Conservation (phyloP, 2,888 invertebrate species). For the Macrophya annulata region DNA sequence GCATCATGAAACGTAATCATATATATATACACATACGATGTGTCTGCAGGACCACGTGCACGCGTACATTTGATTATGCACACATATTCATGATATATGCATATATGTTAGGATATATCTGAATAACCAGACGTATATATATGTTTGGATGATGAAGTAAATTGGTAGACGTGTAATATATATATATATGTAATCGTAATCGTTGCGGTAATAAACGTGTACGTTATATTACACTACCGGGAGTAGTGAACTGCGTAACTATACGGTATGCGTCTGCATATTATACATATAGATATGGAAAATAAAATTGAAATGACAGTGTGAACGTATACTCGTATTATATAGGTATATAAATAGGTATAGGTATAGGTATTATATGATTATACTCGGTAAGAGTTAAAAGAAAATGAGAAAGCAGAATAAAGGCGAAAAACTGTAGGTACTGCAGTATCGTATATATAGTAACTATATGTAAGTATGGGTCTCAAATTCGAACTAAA, state of each 20-base stretch:
- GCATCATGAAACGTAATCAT: neutral
- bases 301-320: neutral
- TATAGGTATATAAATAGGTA: no score
- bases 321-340: neutral
- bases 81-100: neutral
- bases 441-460: no score
- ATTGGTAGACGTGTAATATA: slow-evolving; percentile 6
- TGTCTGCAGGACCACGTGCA: neutral
- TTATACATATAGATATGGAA: neutral
- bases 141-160: neutral
- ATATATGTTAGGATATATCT: neutral
- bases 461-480: no score
- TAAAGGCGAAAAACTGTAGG: no score
- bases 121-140: neutral
- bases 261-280: neutral
- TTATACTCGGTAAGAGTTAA: neutral
- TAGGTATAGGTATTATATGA: neutral
- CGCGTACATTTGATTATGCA: neutral
- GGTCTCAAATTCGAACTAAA: neutral
- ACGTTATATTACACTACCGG: slow-evolving; percentile 30
- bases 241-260: slow-evolving; percentile 40
- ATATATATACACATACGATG: neutral
- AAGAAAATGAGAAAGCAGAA: neutral
- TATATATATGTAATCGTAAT: slow-evolving; percentile 1
- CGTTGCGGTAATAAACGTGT: slow-evolving; percentile 43